phyloP scores from a whole-genome alignment of 2,797 vertebrate genomes.

The Carcharodon carcharias region DNA sequence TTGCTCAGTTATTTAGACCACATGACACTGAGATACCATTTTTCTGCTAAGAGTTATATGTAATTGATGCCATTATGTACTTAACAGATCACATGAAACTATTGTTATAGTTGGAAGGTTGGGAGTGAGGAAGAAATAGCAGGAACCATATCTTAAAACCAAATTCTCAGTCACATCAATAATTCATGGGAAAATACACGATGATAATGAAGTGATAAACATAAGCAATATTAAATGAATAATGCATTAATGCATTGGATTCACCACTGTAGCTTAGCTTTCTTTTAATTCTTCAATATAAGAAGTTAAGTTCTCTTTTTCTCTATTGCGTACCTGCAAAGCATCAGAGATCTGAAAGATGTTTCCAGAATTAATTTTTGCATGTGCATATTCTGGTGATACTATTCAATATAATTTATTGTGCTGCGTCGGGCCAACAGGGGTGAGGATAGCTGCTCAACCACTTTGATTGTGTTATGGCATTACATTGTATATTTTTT shows the following conservation, averaged over 20 bases:
- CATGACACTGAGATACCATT: neutral
- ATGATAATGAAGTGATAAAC: neutral
- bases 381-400: neutral
- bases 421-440: neutral
- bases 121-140: too few species aligned
- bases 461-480: conserved; percentile 12
- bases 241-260: neutral
- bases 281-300: neutral
- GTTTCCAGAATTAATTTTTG: neutral
- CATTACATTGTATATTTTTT: neutral
- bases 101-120: neutral
- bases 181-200: neutral
- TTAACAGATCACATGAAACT: neutral
- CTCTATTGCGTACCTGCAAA: neutral
- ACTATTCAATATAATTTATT: conserved; percentile 26
- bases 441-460: neutral
- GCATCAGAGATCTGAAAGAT: neutral
- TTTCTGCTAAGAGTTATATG: neutral
- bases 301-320: neutral
- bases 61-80: neutral
- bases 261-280: neutral
- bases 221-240: neutral
- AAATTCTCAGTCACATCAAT: neutral
- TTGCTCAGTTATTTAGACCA: neutral
- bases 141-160: neutral